Percentiles rank a stretch among this genome's conserved stretches.
These are phyloP conservation scores for Ciconia boyciana DNA, from an alignment of 2,113 vertebrate genomes.

Conservation along the genomic window DNA sequence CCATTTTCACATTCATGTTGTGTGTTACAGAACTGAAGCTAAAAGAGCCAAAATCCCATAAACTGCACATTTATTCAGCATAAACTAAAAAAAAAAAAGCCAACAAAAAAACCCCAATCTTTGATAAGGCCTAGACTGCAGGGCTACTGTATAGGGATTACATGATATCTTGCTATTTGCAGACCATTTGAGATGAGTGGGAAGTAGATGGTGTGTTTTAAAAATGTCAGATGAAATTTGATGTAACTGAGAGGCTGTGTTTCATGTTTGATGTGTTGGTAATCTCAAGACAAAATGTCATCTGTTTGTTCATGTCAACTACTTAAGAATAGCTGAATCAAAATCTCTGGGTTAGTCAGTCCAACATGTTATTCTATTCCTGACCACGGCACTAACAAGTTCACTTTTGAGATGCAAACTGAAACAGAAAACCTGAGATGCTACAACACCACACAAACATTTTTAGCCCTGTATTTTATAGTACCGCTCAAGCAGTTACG, in stretches of 20 bases:
- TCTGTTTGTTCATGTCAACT: background rate
- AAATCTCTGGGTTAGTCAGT: conserved; percentile 6
- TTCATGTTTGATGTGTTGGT: background rate
- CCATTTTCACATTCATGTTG: background rate
- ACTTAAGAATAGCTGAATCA: background rate
- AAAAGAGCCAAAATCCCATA: background rate
- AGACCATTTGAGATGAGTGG: background rate
- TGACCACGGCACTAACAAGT: conserved; percentile 2
- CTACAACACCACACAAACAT: background rate
- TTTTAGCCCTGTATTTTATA: conserved; percentile 22
- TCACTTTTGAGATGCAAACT: background rate
- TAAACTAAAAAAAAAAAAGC: background rate
- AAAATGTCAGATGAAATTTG: background rate
- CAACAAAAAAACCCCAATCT: background rate
- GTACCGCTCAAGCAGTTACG: background rate
- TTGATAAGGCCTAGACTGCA: background rate
- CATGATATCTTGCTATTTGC: background rate
- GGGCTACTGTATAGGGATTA: background rate
- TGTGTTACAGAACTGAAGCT: background rate
- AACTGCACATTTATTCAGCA: background rate
- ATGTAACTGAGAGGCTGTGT: background rate
- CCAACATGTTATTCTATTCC: conserved; percentile 15
- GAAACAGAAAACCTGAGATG: background rate
- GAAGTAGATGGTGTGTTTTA: background rate
- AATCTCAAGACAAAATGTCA: background rate